Base-by-base conservation (phyloP, 2,113 vertebrate species). In the Ochotona curzoniae region DNA sequence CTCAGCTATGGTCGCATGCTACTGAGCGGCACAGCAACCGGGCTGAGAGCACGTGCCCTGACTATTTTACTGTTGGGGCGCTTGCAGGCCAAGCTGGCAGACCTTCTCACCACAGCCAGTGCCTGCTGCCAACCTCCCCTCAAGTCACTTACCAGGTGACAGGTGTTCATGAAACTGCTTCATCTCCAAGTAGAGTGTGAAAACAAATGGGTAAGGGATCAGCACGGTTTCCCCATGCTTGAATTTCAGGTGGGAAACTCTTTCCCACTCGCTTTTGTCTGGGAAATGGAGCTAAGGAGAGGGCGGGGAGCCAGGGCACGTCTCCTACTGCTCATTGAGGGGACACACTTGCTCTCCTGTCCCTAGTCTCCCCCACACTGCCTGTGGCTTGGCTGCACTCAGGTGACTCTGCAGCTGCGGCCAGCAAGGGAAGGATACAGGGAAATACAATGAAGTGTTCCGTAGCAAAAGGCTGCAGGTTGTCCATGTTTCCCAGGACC, bases 401-500 rank as follows among this genome's bases (percentile, higher is more conserved):
- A 61, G 61, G 18, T 87, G 35, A 61, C 92, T 86, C 57, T 79
- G 91, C 83, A 85, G 51, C 28, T 71, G 14, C 9, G 90, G 2
- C 23, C 51, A 63, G 32, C 30, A 82, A 93, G 49, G 63, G 98
- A 98, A 98, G 98, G 98, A 98, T 98, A 98, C 98, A 98, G 0
- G 98, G 98, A 95, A 98, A 98, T 32, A 98, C 26, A 15, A 95
- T 92, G 81, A 98, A 98, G 94, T 97, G 97, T 47, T 97, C 95
- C 28, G 98, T 98, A 91, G 97, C 95, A 96, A 98, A 98, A 1
- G 98, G 98, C 74, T 95, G 97, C 60, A 98, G 95, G 75, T 96
- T 93, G 51, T 98, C 96, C 84, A 98, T 93, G 69, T 98, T 98
- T 87, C 97, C 98, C 93, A 98, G 96, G 84, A 98, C 95, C 26